phyloP scores from a whole-genome alignment of 1,140 invertebrate species.

The Drosophila athabasca region DNA sequence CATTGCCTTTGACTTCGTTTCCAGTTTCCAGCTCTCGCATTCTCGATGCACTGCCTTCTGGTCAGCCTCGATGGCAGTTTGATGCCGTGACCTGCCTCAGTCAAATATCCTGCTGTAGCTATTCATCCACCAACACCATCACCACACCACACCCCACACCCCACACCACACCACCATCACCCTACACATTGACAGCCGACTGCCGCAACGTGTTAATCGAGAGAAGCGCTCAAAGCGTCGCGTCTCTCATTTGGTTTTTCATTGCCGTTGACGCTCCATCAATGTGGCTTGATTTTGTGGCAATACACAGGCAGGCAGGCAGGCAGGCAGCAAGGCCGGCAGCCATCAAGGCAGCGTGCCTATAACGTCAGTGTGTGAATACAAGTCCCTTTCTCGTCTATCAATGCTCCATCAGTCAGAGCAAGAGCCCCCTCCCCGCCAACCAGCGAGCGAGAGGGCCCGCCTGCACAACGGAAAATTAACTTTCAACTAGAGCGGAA shows the following conservation, averaged over 20 bases:
- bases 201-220: conserved; percentile 63
- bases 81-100: neutral
- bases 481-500: too few relatives aligned
- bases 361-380: neutral
- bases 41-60: too few relatives aligned
- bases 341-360: too few relatives aligned
- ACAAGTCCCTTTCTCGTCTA: conserved; percentile 38
- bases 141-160: too few relatives aligned
- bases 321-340: neutral
- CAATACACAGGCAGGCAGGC: conserved; percentile 1
- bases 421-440: too few relatives aligned
- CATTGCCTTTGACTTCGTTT: conserved; percentile 19
- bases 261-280: conserved; percentile 38
- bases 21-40: conserved; percentile 11
- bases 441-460: too few relatives aligned
- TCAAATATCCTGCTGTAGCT: too few relatives aligned
- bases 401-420: conserved; percentile 56
- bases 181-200: conserved; percentile 17
- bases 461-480: too few relatives aligned
- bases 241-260: conserved; percentile 55
- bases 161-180: neutral
- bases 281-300: conserved; percentile 57
- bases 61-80: too few relatives aligned
- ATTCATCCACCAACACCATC: too few relatives aligned
- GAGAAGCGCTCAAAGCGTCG: conserved; percentile 59